Base-by-base conservation (phyloP, 1,140 invertebrate genomes). In the Pantala flavescens region DNA sequence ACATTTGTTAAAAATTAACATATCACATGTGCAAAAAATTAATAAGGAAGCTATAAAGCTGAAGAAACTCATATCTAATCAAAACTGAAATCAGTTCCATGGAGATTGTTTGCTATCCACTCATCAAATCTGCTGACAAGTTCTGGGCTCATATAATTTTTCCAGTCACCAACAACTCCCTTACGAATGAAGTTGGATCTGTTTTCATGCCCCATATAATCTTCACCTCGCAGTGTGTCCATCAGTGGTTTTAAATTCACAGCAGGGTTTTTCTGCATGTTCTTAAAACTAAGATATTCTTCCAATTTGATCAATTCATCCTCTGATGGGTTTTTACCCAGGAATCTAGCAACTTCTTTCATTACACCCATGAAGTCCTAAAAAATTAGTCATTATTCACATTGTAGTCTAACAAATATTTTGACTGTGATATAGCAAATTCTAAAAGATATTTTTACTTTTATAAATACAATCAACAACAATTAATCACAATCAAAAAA, bases 101-200 rank as follows among this genome's bases (percentile, higher is more conserved):
- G 84, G 5, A 89, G 81, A 81, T 93, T 87, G 75, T 87, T 81
- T 70, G 89, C 86, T 0, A 86, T 90, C 91, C 91, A 94, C 36
- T 88, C 79, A 79, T 96, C 91, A 78, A 95, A 94, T 77, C 84
- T 85, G 24, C 84, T 78, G 3, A 88, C 86, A 76, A 92, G 80
- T 78, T 92, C 89, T 0, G 87, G 84, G 7, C 87, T 86, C 88
- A 95, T 93, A 76, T 92, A 86, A 82, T 93, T 93, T 76, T 88
- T 89, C 90, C 92, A 95, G 79, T 94, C 93, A 0, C 93, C 93
- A 28, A 94, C 88, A 82, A 90, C 86, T 0, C 93, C 93, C 78
- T 92, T 93, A 19, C 93, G 84, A 74, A 94, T 93, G 78, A 94
- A 93, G 78, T 87, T 88, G 0, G 84, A 79, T 43, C 88, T 82